Percentiles rank a stretch among this genome's conserved stretches.
Conservation (phyloP, 1,140 invertebrate genomes). For the Drosophila lowei region DNA sequence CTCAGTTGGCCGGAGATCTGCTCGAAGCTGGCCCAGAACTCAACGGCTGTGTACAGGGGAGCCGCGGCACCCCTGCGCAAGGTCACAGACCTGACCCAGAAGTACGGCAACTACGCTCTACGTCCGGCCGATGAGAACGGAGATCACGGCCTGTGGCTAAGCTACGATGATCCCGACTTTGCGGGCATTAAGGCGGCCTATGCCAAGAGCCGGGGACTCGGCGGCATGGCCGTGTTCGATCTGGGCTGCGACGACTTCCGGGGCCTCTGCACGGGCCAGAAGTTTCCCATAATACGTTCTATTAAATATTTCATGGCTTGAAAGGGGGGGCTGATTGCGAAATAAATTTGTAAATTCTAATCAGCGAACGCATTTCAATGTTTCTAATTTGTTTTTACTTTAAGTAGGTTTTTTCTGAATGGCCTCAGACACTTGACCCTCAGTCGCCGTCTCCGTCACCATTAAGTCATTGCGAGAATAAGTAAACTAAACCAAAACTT, state of each 20-base stretch:
- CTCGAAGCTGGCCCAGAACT: conserved; percentile 84
- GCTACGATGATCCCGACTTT: conserved; percentile 94
- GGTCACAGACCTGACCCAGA: conserved; percentile 88
- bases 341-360: conserved; percentile 41
- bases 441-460: conserved; percentile 8
- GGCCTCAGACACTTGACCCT: conserved; percentile 47
- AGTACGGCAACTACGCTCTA: conserved; percentile 90
- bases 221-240: conserved; percentile 92
- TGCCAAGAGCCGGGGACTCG: conserved; percentile 88
- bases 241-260: conserved; percentile 92
- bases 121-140: conserved; percentile 87
- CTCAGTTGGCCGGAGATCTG: conserved; percentile 88
- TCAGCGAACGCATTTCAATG: conserved; percentile 48
- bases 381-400: conserved; percentile 17
- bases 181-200: conserved; percentile 91
- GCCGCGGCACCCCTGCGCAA: conserved; percentile 87
- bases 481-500: conserved; percentile 40
- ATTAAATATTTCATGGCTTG: conserved; percentile 83
- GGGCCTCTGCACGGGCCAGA: conserved; percentile 89
- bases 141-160: conserved; percentile 92
- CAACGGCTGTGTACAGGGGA: conserved; percentile 84
- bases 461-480: conserved; percentile 50
- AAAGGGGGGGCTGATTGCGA: conserved; percentile 9
- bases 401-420: conserved; percentile 1
- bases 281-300: conserved; percentile 88